Conservation (phyloP, 2,113 vertebrate species). For the Acanthisitta chloris region DNA sequence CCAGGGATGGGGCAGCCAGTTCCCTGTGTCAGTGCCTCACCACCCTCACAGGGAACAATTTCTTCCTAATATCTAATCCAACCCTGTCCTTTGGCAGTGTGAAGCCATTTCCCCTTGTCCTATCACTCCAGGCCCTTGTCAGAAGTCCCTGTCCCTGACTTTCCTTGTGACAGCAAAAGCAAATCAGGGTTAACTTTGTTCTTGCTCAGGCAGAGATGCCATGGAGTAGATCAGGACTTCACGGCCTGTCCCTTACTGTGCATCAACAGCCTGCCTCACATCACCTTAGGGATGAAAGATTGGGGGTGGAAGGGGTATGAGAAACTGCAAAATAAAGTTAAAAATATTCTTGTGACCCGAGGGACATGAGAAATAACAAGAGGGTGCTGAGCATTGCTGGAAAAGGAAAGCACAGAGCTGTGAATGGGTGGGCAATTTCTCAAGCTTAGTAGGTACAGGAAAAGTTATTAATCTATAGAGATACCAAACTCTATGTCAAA, state of each 20-base stretch:
- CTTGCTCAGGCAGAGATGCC: not conserved
- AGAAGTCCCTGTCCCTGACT: not conserved
- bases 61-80: accelerated
- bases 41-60: not conserved
- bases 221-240: not conserved
- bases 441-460: not conserved
- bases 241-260: not conserved
- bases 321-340: not conserved
- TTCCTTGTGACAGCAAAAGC: not conserved
- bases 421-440: not conserved
- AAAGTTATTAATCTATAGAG: not conserved
- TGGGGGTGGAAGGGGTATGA: too few species aligned
- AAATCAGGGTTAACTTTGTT: not conserved
- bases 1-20: not conserved
- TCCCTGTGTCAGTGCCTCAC: not conserved
- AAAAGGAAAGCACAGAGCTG: not conserved
- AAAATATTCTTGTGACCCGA: accelerated
- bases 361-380: not conserved
- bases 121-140: not conserved
- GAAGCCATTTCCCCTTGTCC: not conserved
- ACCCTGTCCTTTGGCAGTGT: not conserved
- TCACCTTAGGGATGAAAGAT: too few species aligned
- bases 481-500: not conserved
- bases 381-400: not conserved
- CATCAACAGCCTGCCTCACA: not conserved